Evolutionary conservation across 1,140 invertebrate genomes (phyloP).

Genomic region (Drosophila saltans): DNA sequence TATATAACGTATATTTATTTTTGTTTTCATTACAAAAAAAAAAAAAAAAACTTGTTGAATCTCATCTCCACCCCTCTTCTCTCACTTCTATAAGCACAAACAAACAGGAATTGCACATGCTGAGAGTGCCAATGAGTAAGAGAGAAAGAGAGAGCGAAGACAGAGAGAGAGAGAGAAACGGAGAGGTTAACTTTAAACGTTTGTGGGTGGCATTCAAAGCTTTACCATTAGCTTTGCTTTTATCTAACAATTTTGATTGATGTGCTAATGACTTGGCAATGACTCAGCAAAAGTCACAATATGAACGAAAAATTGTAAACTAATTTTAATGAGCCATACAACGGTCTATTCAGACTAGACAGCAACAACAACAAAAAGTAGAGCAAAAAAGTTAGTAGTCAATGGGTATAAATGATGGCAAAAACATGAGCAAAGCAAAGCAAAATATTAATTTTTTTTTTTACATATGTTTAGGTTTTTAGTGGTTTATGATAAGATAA

Average conservation of each 20-base stretch:
- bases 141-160: slow-evolving; percentile 5
- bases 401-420: neutral
- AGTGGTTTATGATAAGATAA: neutral
- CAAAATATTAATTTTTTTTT: neutral
- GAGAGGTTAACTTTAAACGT: slow-evolving; percentile 12
- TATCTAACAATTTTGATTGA: slow-evolving; percentile 38
- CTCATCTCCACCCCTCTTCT: neutral
- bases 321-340: slow-evolving; percentile 41
- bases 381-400: neutral
- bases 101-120: slow-evolving; percentile 72
- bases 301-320: neutral
- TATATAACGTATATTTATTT: slow-evolving; percentile 58
- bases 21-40: slow-evolving; percentile 66
- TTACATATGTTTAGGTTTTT: neutral
- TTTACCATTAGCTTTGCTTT: neutral
- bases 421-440: too few species aligned
- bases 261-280: slow-evolving; percentile 40
- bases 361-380: slow-evolving; percentile 6
- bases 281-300: slow-evolving; percentile 29
- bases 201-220: slow-evolving; percentile 2
- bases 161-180: neutral
- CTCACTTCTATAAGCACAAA: slow-evolving; percentile 37
- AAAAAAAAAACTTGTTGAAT: slow-evolving; percentile 15
- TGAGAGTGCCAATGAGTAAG: slow-evolving; percentile 17
- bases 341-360: slow-evolving; percentile 17